Base-by-base conservation (phyloP, 2,888 invertebrate species). In the Eupithecia insigniata region DNA sequence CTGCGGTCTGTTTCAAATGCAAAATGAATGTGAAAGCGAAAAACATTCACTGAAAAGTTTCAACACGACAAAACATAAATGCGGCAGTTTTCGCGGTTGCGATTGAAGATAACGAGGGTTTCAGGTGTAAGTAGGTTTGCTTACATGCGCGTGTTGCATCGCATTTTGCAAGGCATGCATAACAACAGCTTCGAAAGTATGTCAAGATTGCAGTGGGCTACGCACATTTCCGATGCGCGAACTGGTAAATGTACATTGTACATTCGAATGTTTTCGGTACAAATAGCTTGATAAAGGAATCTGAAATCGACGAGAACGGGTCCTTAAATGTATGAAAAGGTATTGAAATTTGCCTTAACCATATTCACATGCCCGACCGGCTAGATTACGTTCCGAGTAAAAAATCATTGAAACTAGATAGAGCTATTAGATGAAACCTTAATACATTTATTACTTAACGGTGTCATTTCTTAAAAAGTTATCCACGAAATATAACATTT, bases 121-220 rank as follows among this genome's bases (percentile, higher is more conserved):
- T 65, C 64, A 61, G 67, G 81, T 80, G 78, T 79, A 60, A 70
- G 76, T 72, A 69, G 72, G 76, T 76, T 69, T 72, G 64, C 76
- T 74, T 81, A 84, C 79, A 81, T 82, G 81, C 81, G 81, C 82
- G 85, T 84, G 85, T 90, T 89, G 89, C 90, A 87, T 87, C 43
- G 74, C 61, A 86, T 92, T 90, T 92, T 89, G 92, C 90, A 92
- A 92, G 89, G 82, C 84, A 89, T 88, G 90, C 92, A 90, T 90
- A 91, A 91, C 90, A 90, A 90, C 90, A 89, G 85, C 87, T 91
- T 92, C 85, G 92, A 94, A 94, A 93, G 92, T 93, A 89, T 93
- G 93, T 92, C 93, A 93, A 92, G 92, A 92, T 87, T 92, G 92
- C 92, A 90, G 89, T 72, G 60, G 88, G 69, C 85, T 87, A 84